phyloP scores from a whole-genome alignment of 2,888 invertebrate genomes.

The Orgyia antiqua region DNA sequence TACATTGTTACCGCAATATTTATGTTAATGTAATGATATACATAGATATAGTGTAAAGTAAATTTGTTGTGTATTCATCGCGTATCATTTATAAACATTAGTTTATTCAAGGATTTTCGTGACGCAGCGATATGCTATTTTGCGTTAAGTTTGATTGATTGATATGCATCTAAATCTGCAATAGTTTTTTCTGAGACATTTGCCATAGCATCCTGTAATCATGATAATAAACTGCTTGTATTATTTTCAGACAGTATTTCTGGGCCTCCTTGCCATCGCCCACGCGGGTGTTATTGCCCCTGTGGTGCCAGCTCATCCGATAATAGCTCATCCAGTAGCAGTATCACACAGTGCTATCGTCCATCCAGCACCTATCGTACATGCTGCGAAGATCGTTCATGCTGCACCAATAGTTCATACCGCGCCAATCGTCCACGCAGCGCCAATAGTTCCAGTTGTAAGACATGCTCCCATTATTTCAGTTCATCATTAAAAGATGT shows the following conservation, averaged over 20 bases:
- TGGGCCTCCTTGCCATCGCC: slow-evolving; percentile 58
- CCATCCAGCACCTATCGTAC: slow-evolving; percentile 35
- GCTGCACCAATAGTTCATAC: slow-evolving; percentile 35
- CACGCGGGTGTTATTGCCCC: slow-evolving; percentile 60
- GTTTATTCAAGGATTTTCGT: too few relatives aligned
- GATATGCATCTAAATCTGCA: too few relatives aligned
- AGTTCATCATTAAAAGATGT: slow-evolving; percentile 47
- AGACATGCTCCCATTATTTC: slow-evolving; percentile 45
- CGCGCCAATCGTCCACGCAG: slow-evolving; percentile 33
- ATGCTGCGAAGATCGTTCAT: slow-evolving; percentile 44
- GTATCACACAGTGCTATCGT: slow-evolving; percentile 37
- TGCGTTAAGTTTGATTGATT: too few relatives aligned
- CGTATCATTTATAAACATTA: too few relatives aligned
- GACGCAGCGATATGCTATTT: too few relatives aligned
- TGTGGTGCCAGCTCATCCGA: slow-evolving; percentile 35
- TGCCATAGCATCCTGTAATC: too few relatives aligned
- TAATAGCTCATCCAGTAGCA: slow-evolving; percentile 42
- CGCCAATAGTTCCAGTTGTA: slow-evolving; percentile 47
- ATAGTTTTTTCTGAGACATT: too few relatives aligned
- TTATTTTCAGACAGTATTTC: slow-evolving; percentile 55
- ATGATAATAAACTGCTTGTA: not conserved
- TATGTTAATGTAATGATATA: too few relatives aligned
- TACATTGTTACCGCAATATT: too few relatives aligned
- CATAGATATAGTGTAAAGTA: too few relatives aligned
- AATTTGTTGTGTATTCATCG: too few relatives aligned